phyloP scores from a whole-genome alignment of 2,113 vertebrate species.

The Leucosticte australis region DNA sequence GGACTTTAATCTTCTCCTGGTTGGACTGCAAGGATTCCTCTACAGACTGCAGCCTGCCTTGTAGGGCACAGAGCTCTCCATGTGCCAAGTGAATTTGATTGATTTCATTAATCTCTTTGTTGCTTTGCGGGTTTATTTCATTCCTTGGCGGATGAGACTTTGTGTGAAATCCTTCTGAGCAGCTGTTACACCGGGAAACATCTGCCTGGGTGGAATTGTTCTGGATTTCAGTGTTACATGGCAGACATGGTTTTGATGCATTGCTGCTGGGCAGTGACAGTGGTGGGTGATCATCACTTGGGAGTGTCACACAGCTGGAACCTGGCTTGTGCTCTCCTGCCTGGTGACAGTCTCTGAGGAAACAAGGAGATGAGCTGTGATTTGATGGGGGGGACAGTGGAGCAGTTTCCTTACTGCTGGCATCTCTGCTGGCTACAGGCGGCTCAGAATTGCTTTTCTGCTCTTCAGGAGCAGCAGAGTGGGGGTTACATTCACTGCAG shows the following conservation, averaged over 20 bases:
- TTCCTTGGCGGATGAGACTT: slow-evolving; percentile 44
- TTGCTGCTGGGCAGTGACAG: neutral
- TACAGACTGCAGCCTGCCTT: slow-evolving; percentile 87
- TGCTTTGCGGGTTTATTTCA: slow-evolving; percentile 46
- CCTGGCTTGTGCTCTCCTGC: slow-evolving; percentile 4
- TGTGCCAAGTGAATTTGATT: slow-evolving; percentile 70
- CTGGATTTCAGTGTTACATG: neutral
- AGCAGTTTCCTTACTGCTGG: slow-evolving; percentile 36
- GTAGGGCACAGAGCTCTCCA: slow-evolving; percentile 76
- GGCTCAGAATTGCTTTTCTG: neutral
- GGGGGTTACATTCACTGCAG: slow-evolving; percentile 11
- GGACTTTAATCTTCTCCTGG: slow-evolving; percentile 98
- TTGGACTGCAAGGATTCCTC: slow-evolving; percentile 94
- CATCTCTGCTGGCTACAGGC: slow-evolving; percentile 40
- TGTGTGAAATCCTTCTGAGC: slow-evolving; percentile 46
- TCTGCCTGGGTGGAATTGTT: slow-evolving; percentile 41
- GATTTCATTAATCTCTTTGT: slow-evolving; percentile 50
- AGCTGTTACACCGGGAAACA: slow-evolving; percentile 33
- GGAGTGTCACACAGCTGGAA: neutral
- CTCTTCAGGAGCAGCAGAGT: neutral
- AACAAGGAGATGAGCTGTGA: slow-evolving; percentile 17
- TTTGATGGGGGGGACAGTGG: slow-evolving; percentile 49
- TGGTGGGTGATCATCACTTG: neutral
- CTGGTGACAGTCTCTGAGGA: slow-evolving; percentile 36
- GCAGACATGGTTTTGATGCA: neutral